phyloP scores from a whole-genome alignment of 2,797 vertebrate genomes.

The Gadopsis bispinosus region DNA sequence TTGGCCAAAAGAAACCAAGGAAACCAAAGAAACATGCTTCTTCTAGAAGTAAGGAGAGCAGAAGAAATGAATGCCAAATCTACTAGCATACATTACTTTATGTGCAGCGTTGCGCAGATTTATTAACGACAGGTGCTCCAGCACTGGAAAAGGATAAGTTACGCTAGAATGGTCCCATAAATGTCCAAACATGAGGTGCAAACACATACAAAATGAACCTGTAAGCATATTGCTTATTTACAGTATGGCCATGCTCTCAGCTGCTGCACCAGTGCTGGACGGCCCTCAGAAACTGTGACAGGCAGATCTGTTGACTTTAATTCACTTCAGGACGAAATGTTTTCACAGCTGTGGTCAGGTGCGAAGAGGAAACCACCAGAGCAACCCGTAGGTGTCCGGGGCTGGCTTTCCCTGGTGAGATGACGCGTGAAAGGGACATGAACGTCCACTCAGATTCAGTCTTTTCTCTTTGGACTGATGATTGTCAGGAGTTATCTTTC shows the following conservation, averaged over 20 bases:
- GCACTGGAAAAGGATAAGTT: neutral
- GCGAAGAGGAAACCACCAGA: constrained; percentile 60
- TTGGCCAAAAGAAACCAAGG: constrained; percentile 3
- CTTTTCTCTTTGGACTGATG: constrained; percentile 29
- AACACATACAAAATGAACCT: neutral
- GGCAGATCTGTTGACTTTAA: constrained; percentile 76
- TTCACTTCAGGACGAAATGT: constrained; percentile 74
- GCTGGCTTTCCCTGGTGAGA: constrained; percentile 42
- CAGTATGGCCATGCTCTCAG: constrained; percentile 23
- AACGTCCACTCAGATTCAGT: constrained; percentile 24
- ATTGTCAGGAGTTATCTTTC: constrained; percentile 31
- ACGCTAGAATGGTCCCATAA: neutral
- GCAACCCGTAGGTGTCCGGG: constrained; percentile 26
- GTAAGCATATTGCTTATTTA: neutral
- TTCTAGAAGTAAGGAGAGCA: neutral
- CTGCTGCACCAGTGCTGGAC: constrained; percentile 28
- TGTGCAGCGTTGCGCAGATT: neutral
- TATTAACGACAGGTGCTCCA: constrained; percentile 7
- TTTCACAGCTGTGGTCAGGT: constrained; percentile 76
- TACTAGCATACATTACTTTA: neutral
- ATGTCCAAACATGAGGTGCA: constrained; percentile 15
- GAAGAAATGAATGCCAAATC: constrained; percentile 8
- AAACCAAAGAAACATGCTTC: constrained; percentile 22
- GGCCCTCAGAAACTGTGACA: constrained; percentile 55
- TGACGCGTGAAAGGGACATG: constrained; percentile 45